Evolutionary conservation across 2,888 invertebrate genomes (phyloP).

Genomic region (Rhopalosiphum nymphaeae): DNA sequence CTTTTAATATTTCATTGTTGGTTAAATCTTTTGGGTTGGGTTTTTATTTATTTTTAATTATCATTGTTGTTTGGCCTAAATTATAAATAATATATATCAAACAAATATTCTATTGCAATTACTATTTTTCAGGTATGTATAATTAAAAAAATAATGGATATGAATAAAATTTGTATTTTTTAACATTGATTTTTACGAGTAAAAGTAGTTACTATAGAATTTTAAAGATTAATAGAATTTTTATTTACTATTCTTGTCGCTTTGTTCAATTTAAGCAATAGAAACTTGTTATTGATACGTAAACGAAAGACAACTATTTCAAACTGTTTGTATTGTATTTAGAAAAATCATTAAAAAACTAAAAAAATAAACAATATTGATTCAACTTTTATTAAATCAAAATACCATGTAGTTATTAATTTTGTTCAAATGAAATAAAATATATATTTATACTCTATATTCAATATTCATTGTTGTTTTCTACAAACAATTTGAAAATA

Average conservation of each 20-base stretch:
- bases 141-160: neutral
- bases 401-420: neutral
- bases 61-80: neutral
- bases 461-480: neutral
- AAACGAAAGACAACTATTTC: constrained; percentile 2
- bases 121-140: neutral
- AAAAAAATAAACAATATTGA: constrained; percentile 11
- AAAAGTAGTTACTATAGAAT: neutral
- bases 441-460: no score
- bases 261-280: neutral
- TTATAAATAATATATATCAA: neutral
- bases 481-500: neutral
- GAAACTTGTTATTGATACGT: constrained; percentile 3
- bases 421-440: neutral
- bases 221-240: neutral
- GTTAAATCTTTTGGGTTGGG: neutral
- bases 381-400: neutral
- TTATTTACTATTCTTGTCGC: neutral
- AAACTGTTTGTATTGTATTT: constrained; percentile 1
- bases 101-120: neutral
- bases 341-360: constrained; percentile 27
- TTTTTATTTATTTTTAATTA: neutral
- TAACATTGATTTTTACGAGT: neutral
- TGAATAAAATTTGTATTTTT: neutral
- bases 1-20: neutral